These are phyloP conservation scores for Astyanax mexicanus DNA, from an alignment of 2,797 vertebrate genomes.

Conservation along the genomic window DNA sequence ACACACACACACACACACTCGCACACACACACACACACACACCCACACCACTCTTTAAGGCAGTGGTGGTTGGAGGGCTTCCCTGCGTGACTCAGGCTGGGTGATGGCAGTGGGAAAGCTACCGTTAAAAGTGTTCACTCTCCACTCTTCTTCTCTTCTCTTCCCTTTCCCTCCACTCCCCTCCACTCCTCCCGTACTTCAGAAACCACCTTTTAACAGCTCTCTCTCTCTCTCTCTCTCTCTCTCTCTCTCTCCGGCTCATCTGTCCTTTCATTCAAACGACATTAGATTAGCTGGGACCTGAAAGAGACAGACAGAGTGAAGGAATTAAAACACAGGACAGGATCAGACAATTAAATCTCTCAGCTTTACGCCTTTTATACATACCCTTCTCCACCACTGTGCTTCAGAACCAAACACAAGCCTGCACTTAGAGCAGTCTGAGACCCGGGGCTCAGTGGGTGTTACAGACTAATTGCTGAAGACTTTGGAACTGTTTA, in stretches of 20 bases:
- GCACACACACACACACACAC: background rate
- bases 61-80: constrained; percentile 79
- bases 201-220: constrained; percentile 40
- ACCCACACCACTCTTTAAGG: constrained; percentile 76
- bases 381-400: background rate
- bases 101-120: constrained; percentile 80
- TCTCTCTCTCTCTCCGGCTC: background rate
- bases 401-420: too few relatives aligned
- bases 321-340: background rate
- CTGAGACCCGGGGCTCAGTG: background rate
- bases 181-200: constrained; percentile 45
- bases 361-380: background rate
- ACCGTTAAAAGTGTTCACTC: constrained; percentile 63
- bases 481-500: background rate
- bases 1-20: constrained; percentile 46
- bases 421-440: too few relatives aligned
- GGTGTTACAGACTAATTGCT: background rate
- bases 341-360: background rate
- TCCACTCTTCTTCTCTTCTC: constrained; percentile 47
- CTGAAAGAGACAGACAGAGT: constrained; percentile 68
- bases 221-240: too few relatives aligned
- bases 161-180: constrained; percentile 24
- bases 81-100: constrained; percentile 65
- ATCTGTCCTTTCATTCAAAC: constrained; percentile 84
- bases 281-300: constrained; percentile 99